Evolutionary conservation across 2,797 vertebrate genomes (phyloP), one percentile per base, ranked within the genome.

Genomic region (Enteromius argenteus): DNA sequence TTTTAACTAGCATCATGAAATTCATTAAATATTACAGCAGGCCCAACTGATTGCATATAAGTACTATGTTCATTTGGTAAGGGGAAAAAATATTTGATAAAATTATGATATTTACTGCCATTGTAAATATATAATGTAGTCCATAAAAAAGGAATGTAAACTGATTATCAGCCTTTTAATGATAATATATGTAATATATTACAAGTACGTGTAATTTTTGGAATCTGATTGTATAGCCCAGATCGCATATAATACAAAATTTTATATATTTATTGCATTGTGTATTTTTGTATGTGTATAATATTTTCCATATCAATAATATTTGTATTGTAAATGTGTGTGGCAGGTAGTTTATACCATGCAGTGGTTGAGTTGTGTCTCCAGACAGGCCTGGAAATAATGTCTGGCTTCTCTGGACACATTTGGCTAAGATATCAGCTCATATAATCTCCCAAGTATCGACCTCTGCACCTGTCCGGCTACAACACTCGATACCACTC

Each of bases 381-480:
- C 42, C 76, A 72, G 30, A 60, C 74, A 79, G 62, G 84, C 75
- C 71, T 77, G 49, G 75, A 44, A 87, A 79, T 72, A 74, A 67
- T 60, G 84, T 80, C 84, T 60, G 84, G 73, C 60, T 27, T 64
- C 80, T 64, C 77, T 64, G 68, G 88, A 80, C 86, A 84, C 81
- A 84, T 87, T 90, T 86, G 71, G 35, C 73, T 89, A 46, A 80
- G 64, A 82, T 89, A 89, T 90, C 87, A 75, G 84, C 83, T 73
- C 83, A 69, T 85, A 88, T 86, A 79, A 69, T 91, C 91, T 90
- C 91, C 82, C 87, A 21, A 86, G 79, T 86, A 86, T 80, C 90
- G 91, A 91, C 90, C 92, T 90, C 91, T 84, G 88, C 92, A 94
- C 93, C 93, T 94, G 94, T 94, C 92, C 64, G 37, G 86, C 89